Evolutionary conservation across 2,888 invertebrate genomes (phyloP), one percentile per base, ranked within the genome.

Genomic region (Mystacides longicornis): DNA sequence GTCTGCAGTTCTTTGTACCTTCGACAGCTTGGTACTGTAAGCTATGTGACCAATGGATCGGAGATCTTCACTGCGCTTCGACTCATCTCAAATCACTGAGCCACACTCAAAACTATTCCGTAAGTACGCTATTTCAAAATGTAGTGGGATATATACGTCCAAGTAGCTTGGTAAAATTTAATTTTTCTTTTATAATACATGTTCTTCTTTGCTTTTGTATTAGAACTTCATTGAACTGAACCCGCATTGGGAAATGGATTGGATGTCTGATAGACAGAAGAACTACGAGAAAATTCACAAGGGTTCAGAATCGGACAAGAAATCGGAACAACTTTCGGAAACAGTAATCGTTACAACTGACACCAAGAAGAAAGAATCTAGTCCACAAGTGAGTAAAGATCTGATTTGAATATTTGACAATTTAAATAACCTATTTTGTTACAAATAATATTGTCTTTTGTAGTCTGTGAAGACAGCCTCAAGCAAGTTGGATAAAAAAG

Each of bases 11-110:
- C 77, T 87, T 93, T 74, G 86, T 89, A 63, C 87, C 92, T 2
- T 85, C 91, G 0, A 87, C 88, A 4, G 87, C 91, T 23, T 93
- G 92, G 92, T 93, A 87, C 73, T 93, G 93, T 75, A 89, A 90
- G 69, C 77, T 93, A 60, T 93, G 93, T 66, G 86, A 88, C 67
- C 79, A 83, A 64, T 93, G 92, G 85, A 90, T 93, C 66, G 93
- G 92, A 0, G 93, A 93, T 69, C 77, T 90, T 59, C 90, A 91
- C 70, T 91, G 92, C 69, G 92, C 92, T 0, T 89, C 89, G 9
- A 82, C 87, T 1, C 93, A 93, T 72, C 78, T 93, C 58, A 91
- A 91, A 68, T 89, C 89, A 0, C 77, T 85, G 58, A 73, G 78
- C 21, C 93, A 93, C 73, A 85, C 87, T 64, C 85, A 86, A 64